phyloP scores from a whole-genome alignment of 2,797 vertebrate species.

The Halcyon chelicuti region DNA sequence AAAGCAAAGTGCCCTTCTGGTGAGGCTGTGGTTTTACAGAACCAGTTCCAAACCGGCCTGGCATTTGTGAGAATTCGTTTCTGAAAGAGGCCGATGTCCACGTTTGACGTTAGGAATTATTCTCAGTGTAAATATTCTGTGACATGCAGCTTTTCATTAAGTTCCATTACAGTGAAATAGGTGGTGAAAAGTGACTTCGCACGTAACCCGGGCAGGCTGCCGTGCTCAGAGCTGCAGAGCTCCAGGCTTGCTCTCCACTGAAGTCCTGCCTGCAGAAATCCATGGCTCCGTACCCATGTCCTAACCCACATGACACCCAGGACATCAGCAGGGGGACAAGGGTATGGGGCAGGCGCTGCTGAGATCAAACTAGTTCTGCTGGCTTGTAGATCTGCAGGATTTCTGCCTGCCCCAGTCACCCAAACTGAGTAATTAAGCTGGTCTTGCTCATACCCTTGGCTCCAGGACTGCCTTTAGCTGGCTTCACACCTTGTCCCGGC shows the following conservation, averaged over 20 bases:
- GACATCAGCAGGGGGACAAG: too few species aligned
- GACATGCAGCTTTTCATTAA: neutral
- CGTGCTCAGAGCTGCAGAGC: fast-evolving
- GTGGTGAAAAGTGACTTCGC: neutral
- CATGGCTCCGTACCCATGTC: fast-evolving
- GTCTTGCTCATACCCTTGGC: neutral
- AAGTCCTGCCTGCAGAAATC: neutral
- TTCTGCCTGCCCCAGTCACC: neutral
- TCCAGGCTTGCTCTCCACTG: neutral
- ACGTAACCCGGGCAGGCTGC: fast-evolving
- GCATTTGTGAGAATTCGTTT: neutral
- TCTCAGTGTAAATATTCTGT: neutral
- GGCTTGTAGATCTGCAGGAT: neutral
- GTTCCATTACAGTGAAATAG: fast-evolving
- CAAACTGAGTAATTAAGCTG: neutral
- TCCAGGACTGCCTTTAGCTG: neutral
- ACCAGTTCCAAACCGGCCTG: neutral
- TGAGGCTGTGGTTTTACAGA: neutral
- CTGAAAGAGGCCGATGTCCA: neutral
- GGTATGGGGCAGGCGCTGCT: too few species aligned
- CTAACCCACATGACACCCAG: too few species aligned
- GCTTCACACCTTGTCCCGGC: neutral
- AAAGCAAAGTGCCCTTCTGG: neutral
- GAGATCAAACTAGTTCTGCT: neutral
- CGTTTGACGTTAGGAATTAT: neutral